Conservation (phyloP, 2,888 invertebrate species). For the Mechanitis mazaeus region DNA sequence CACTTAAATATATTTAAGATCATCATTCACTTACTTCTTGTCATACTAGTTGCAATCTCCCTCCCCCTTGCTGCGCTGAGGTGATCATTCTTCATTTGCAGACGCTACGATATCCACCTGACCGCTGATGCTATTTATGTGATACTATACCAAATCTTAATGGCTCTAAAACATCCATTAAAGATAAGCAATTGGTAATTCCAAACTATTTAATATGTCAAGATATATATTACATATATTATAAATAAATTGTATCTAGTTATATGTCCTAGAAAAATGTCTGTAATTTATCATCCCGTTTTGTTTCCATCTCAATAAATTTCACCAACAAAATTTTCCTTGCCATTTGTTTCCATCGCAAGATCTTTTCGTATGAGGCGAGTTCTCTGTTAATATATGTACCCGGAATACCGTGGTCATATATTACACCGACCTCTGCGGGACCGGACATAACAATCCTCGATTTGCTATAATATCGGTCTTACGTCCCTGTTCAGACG, state of each 20-base stretch:
- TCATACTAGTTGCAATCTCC: slow-evolving; percentile 37
- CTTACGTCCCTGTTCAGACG: slow-evolving; percentile 62
- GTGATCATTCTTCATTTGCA: slow-evolving; percentile 75
- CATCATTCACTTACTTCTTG: slow-evolving; percentile 71
- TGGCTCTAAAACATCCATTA: slow-evolving; percentile 1
- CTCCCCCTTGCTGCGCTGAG: slow-evolving; percentile 38
- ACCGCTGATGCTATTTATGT: slow-evolving; percentile 22
- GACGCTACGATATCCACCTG: slow-evolving; percentile 17
- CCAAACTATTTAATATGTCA: too few species aligned
- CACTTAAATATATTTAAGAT: slow-evolving; percentile 20
- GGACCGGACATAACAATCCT: slow-evolving; percentile 78
- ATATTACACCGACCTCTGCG: slow-evolving; percentile 77
- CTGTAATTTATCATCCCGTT: slow-evolving; percentile 57
- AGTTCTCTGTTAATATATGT: slow-evolving; percentile 77
- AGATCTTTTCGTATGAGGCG: slow-evolving; percentile 77
- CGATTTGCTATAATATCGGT: slow-evolving; percentile 77
- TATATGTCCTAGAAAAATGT: slow-evolving; percentile 52
- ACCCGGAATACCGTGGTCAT: slow-evolving; percentile 77
- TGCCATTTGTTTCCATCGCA: slow-evolving; percentile 76
- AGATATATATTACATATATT: neutral
- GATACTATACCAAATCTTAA: slow-evolving; percentile 2
- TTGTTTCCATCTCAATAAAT: slow-evolving; percentile 67
- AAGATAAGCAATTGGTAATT: neutral
- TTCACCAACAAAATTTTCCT: slow-evolving; percentile 73
- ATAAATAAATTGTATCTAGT: slow-evolving; percentile 3